phyloP scores from a whole-genome alignment of 1,140 invertebrate genomes.

The Procambarus clarkii region DNA sequence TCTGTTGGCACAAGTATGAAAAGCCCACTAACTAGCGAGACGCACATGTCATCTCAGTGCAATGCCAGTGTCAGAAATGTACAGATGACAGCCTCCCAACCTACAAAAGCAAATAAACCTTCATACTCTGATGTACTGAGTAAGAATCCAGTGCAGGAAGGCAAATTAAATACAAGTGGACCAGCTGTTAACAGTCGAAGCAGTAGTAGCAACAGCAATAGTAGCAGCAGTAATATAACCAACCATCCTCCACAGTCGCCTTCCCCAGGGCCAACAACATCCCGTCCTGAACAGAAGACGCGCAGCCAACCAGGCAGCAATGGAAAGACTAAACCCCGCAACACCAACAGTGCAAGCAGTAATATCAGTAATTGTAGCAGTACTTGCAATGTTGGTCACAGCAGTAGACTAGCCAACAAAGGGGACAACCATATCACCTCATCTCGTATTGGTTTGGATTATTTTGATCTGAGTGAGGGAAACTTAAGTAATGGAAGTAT shows the following conservation, averaged over 20 bases:
- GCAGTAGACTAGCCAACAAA: slow-evolving; percentile 24
- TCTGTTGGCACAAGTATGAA: slow-evolving; percentile 12
- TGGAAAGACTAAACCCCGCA: slow-evolving; percentile 21
- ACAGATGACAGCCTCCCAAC: slow-evolving; percentile 26
- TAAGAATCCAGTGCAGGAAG: slow-evolving; percentile 57
- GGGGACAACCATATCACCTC: slow-evolving; percentile 7
- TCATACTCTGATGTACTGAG: slow-evolving; percentile 67
- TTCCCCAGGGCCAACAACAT: slow-evolving; percentile 46
- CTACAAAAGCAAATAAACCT: slow-evolving; percentile 46
- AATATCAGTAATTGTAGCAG: slow-evolving; percentile 18
- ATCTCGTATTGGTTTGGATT: slow-evolving; percentile 54
- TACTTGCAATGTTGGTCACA: slow-evolving; percentile 11
- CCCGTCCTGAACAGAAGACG: slow-evolving; percentile 45
- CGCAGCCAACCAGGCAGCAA: slow-evolving; percentile 27
- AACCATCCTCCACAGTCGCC: slow-evolving; percentile 32
- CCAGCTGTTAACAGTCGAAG: slow-evolving; percentile 34
- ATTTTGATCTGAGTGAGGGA: slow-evolving; percentile 49
- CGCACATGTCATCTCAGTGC: slow-evolving; percentile 7
- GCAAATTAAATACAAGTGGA: slow-evolving; percentile 15
- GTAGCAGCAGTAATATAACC: neutral
- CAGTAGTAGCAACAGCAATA: slow-evolving; percentile 44
- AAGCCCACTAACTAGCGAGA: slow-evolving; percentile 10
- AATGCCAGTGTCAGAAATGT: slow-evolving; percentile 6
- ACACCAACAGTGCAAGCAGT: slow-evolving; percentile 20
- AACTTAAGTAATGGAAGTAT: slow-evolving; percentile 51